Percentiles rank a stretch among this genome's conserved stretches.
phyloP scores from a whole-genome alignment of 2,113 vertebrate species.

The Herpailurus yagouaroundi region DNA sequence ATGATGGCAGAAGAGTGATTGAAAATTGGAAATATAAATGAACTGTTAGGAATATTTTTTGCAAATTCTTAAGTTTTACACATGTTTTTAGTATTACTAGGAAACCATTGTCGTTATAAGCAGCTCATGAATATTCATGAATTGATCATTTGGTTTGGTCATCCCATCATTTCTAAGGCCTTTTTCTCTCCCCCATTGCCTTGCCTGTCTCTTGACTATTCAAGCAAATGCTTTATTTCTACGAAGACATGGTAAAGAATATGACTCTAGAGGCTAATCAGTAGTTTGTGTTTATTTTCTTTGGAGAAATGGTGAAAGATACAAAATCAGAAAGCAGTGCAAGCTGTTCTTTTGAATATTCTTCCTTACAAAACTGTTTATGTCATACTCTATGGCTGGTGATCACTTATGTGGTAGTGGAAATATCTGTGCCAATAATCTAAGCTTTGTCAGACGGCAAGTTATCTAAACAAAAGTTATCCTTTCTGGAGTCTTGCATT shows the following conservation, averaged over 20 bases:
- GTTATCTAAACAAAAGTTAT: background rate
- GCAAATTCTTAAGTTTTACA: constrained; percentile 21
- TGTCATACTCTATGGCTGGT: background rate
- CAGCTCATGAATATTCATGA: constrained; percentile 45
- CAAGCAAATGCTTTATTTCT: constrained; percentile 16
- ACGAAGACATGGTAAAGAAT: background rate
- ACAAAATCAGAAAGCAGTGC: background rate
- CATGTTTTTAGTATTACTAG: constrained; percentile 47
- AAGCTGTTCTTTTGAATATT: background rate
- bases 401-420: background rate
- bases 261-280: background rate
- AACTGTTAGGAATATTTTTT: constrained; percentile 55
- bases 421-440: background rate
- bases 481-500: background rate
- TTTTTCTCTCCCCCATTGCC: background rate
- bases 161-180: constrained; percentile 26
- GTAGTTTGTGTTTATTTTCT: constrained; percentile 12
- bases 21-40: constrained; percentile 61
- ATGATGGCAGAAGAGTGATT: background rate
- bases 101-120: constrained; percentile 38
- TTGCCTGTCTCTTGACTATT: background rate
- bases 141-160: background rate
- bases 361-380: background rate
- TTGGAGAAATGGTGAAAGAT: background rate
- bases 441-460: background rate